Evolutionary conservation across 2,888 invertebrate genomes (phyloP), one percentile per base, ranked within the genome.

Genomic region (Leptodirus hochenwartii): DNA sequence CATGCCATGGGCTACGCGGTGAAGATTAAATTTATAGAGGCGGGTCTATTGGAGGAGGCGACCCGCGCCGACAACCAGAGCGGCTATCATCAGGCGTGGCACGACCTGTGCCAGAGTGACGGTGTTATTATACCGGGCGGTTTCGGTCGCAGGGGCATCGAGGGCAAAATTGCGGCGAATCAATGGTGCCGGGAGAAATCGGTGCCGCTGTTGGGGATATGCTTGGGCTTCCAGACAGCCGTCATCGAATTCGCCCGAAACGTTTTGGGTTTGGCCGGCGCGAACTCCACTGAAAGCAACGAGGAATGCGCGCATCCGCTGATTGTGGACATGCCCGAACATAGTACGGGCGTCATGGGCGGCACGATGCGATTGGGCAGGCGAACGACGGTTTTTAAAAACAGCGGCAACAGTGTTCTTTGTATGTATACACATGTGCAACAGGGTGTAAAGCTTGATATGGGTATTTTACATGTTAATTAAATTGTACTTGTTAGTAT

Each of bases 361-460:
- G 98, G 95, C 5, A 98, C 98, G 0, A 98, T 99, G 98, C 63
- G 98, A 34, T 61, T 99, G 26, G 98, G 98, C n/a, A 82, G 78
- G 49, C 69, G 95, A 43, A 73, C 69, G 34, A 96, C 96, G 1
- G 58, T 76, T 22, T 81, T 99, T 49, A 69, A 70, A 34, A 43
- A 52, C 2, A 60, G 53, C 2, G 54, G 62, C 3, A 63, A 64
- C 10, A 46, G 13, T n/a, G n/a, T n/a, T n/a, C n/a, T n/a, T n/a
- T n/a, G n/a, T n/a, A n/a, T n/a, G n/a, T n/a, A n/a, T n/a, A n/a
- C n/a, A n/a, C n/a, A n/a, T n/a, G n/a, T n/a, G n/a, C n/a, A n/a
- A n/a, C n/a, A n/a, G n/a, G n/a, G n/a, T n/a, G n/a, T n/a, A n/a
- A n/a, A n/a, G n/a, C n/a, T n/a, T n/a, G n/a, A n/a, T n/a, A n/a